Evolutionary conservation across 2,113 vertebrate species (phyloP), one percentile per base, ranked within the genome.

Genomic region (Pseudorhombus dupliciocellatus): DNA sequence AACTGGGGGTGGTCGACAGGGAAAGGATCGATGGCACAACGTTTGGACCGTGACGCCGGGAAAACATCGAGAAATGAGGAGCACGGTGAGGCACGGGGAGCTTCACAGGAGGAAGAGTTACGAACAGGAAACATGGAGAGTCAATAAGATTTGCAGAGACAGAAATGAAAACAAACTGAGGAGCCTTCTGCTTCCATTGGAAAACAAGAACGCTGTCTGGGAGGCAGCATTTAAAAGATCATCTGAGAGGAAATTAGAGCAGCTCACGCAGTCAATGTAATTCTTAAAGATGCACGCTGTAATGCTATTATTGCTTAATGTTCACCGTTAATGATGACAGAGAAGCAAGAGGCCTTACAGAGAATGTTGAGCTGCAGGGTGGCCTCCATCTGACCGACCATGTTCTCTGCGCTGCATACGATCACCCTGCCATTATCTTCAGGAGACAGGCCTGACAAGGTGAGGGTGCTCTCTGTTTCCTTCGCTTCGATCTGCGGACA

Each of bases 371-470:
- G 95, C 83, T 95, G 92, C 0, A 97, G 94, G 54, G 93, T 94
- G 76, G 94, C 93, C 86, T 97, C 95, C 9, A 90, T 95, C 89
- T 96, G 95, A 87, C 97, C 97, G 46, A 97, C 97, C 83, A 94
- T 94, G 90, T 99, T 99, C 93, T 99, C 97, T 18, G 96, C 97
- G 70, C 94, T 91, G 75, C 98, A 99, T 40, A 94, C 89, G 81
- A 99, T 95, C 81, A 92, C 91, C 73, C 93, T 92, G 62, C 96
- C 95, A 3, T 96, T 98, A 91, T 99, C 97, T 62, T 93, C 89
- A 15, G 95, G 94, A 50, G 96, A 98, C 84, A 98, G 94, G 54
- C 95, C 95, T 70, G 90, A 95, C 87, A 99, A 90, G 68, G 91
- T 94, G 84, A 99, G 91, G 20, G 85, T 94, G 79, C 93, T 95